Conservation (phyloP, 2,797 vertebrate species). For the Tapera naevia region DNA sequence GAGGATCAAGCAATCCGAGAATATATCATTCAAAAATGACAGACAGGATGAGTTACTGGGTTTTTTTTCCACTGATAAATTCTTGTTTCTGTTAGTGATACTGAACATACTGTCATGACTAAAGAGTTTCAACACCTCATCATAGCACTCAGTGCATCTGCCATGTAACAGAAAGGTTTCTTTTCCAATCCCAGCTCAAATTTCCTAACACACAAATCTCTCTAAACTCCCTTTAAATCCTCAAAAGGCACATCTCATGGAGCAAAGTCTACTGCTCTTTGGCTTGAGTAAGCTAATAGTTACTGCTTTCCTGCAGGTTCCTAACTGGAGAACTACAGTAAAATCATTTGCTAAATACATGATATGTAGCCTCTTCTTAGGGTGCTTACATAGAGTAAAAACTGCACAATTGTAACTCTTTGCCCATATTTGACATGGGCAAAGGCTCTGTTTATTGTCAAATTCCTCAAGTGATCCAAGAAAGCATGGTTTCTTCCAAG, state of each 20-base stretch:
- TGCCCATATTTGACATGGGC: too few species aligned
- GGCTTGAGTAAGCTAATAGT: neutral
- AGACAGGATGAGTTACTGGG: neutral
- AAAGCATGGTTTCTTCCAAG: neutral
- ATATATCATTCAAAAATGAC: conserved; percentile 2
- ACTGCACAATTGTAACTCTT: neutral
- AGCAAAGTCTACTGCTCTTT: neutral
- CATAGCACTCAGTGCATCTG: neutral
- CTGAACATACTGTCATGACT: neutral
- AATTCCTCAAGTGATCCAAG: neutral
- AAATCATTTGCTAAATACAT: neutral
- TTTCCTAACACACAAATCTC: conserved; percentile 6
- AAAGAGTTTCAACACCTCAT: conserved; percentile 9
- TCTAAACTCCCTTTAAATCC: neutral
- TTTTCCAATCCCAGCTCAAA: neutral
- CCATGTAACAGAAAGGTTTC: neutral
- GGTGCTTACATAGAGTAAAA: neutral
- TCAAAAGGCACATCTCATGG: neutral
- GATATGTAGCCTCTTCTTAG: neutral
- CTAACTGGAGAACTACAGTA: neutral
- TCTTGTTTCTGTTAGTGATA: conserved; percentile 32
- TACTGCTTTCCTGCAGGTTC: neutral
- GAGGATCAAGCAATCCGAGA: neutral
- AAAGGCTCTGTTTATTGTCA: conserved; percentile 17
- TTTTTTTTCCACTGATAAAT: neutral